phyloP scores from a whole-genome alignment of 2,113 vertebrate species.

The Bos javanicus region DNA sequence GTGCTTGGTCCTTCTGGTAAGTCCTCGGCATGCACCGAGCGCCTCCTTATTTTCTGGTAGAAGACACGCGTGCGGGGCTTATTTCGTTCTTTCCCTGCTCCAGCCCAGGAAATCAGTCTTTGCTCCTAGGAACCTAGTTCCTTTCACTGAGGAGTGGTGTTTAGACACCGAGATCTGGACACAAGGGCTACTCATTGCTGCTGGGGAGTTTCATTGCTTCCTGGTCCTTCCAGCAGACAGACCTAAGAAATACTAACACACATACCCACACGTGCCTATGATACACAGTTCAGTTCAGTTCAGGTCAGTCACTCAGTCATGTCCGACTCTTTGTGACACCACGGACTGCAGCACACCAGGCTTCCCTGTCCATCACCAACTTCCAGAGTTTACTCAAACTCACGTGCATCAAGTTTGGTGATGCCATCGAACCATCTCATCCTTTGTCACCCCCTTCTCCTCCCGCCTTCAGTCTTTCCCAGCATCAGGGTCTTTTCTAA shows the following conservation, averaged over 20 bases:
- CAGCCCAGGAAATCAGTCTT: background rate
- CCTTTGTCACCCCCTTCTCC: rapidly evolving
- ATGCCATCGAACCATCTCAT: background rate
- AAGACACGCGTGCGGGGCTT: background rate
- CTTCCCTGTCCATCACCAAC: background rate
- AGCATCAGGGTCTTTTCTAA: background rate
- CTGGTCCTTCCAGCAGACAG: background rate
- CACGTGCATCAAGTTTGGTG: background rate
- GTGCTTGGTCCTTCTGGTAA: background rate
- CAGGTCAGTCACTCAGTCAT: background rate
- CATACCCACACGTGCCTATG: rapidly evolving
- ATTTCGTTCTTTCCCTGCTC: background rate
- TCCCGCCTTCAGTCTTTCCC: background rate
- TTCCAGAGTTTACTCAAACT: background rate
- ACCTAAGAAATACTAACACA: too few relatives aligned
- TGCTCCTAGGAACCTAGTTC: background rate
- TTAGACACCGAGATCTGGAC: too few relatives aligned
- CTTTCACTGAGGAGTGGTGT: background rate
- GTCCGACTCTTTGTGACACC: background rate
- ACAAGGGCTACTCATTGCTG: too few relatives aligned
- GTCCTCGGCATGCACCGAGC: background rate
- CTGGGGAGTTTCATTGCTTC: background rate
- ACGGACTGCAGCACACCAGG: background rate
- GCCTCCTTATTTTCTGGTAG: background rate
- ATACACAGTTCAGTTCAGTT: background rate